A percentile compares a stretch with the other conserved stretches of the same genome.
Conservation (phyloP, 2,797 vertebrate species). For the Smutsia temminckii region DNA sequence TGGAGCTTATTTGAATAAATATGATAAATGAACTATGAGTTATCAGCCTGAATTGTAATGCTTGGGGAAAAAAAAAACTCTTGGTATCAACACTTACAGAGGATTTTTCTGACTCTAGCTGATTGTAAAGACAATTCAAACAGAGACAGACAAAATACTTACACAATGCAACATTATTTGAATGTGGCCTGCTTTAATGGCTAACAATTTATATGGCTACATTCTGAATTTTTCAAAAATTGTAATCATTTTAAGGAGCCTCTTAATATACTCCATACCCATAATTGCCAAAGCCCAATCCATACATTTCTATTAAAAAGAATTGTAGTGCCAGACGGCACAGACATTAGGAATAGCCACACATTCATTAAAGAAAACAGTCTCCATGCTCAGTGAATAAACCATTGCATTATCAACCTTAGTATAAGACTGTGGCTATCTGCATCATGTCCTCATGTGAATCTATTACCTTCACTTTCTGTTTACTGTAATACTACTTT, state of each 20-base stretch:
- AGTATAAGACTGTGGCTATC: background rate
- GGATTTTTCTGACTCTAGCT: background rate
- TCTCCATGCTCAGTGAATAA: background rate
- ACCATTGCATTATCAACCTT: background rate
- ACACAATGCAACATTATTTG: background rate
- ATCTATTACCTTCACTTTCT: background rate
- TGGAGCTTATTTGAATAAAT: background rate
- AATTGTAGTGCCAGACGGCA: background rate
- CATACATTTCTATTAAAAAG: background rate
- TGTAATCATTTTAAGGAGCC: background rate
- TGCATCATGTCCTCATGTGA: background rate
- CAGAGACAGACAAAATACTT: background rate
- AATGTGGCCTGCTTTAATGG: background rate
- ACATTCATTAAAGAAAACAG: background rate
- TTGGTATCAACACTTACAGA: background rate
- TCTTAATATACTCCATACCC: background rate
- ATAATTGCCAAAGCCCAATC: background rate
- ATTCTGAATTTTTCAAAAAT: conserved; percentile 1
- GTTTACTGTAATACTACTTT: background rate
- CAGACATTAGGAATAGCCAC: background rate
- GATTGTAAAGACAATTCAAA: background rate
- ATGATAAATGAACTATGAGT: background rate
- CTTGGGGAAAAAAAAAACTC: background rate
- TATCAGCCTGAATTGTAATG: background rate
- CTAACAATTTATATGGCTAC: background rate